phyloP scores from a whole-genome alignment of 2,888 invertebrate species.

The Eristalis intricaria region DNA sequence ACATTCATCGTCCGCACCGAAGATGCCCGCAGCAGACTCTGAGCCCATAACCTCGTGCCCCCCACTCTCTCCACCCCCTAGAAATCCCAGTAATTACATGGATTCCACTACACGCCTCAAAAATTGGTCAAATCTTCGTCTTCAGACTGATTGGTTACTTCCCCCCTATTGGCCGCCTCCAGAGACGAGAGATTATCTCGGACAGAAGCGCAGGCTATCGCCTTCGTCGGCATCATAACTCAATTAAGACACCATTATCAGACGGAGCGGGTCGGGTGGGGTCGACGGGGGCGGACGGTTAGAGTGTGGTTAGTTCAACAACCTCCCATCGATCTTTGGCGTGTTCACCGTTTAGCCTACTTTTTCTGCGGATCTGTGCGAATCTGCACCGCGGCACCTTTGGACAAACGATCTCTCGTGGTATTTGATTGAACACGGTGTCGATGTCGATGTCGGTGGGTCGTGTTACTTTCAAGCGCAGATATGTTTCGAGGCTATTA shows the following conservation, averaged over 20 bases:
- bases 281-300: too few species aligned
- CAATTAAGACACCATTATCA: constrained; percentile 51
- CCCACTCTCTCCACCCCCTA: neutral
- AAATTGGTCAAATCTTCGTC: constrained; percentile 38
- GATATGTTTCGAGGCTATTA: constrained; percentile 26
- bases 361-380: constrained; percentile 25
- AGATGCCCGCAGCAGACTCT: neutral
- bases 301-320: constrained; percentile 34
- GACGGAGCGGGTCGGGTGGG: neutral
- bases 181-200: constrained; percentile 18
- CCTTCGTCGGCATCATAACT: constrained; percentile 21
- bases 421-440: constrained; percentile 38
- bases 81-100: constrained; percentile 24
- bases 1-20: neutral
- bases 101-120: neutral
- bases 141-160: constrained; percentile 43
- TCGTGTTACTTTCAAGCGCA: constrained; percentile 6
- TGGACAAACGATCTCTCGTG: constrained; percentile 19
- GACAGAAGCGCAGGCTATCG: constrained; percentile 37
- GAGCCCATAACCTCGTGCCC: too few species aligned
- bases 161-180: constrained; percentile 29
- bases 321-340: constrained; percentile 34
- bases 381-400: neutral
- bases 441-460: neutral
- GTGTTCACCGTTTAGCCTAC: constrained; percentile 45